Conservation (phyloP, 2,113 vertebrate species). For the Caranx ignobilis region DNA sequence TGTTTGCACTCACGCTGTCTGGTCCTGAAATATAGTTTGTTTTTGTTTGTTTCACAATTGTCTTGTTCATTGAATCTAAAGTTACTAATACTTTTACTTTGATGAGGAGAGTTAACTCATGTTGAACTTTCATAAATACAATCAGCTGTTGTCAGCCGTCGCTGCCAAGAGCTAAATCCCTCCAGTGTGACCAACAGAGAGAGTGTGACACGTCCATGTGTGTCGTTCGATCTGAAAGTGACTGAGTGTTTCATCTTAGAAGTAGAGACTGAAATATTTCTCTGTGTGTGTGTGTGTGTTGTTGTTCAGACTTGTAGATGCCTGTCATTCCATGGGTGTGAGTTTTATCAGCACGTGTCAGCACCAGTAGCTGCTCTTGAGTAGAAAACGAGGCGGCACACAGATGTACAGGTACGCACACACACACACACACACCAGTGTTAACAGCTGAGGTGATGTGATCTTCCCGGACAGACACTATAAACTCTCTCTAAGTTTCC, state of each 20-base stretch:
- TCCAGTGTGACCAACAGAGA: constrained; percentile 2
- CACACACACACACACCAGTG: neutral
- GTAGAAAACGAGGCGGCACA: neutral
- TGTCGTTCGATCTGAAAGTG: neutral
- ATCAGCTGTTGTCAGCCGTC: constrained; percentile 5
- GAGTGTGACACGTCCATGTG: neutral
- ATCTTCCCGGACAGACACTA: too few relatives aligned
- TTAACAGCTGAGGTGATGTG: neutral
- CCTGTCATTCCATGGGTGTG: constrained; percentile 35
- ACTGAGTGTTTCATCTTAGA: neutral
- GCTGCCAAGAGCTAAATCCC: constrained; percentile 14
- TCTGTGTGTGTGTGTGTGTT: constrained; percentile 8
- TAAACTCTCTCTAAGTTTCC: neutral
- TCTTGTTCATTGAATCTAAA: too few relatives aligned
- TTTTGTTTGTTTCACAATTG: too few relatives aligned
- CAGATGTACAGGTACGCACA: neutral
- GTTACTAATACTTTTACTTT: neutral
- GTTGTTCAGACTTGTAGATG: neutral
- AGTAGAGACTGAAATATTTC: neutral
- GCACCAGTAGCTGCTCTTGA: constrained; percentile 21
- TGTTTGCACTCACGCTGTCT: neutral
- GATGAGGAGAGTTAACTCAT: too few relatives aligned
- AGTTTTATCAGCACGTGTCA: constrained; percentile 40
- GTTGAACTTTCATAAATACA: constrained; percentile 25
- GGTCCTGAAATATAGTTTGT: neutral